phyloP scores from a whole-genome alignment of 2,888 invertebrate genomes.

The Cerastis rubricosa region DNA sequence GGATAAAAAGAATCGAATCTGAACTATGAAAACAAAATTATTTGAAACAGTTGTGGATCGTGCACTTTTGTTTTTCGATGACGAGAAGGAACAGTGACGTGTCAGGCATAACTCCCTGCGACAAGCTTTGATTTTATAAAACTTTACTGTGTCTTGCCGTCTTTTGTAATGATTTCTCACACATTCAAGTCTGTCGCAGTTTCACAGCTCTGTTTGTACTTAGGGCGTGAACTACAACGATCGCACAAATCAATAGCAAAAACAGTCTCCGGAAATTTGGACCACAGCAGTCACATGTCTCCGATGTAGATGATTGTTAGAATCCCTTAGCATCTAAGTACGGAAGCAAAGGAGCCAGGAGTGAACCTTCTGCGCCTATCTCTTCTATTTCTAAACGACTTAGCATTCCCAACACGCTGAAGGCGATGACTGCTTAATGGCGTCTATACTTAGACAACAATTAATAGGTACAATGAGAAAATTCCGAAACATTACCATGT shows the following conservation, averaged over 20 bases:
- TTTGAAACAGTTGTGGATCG: no score
- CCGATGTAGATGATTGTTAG: not conserved
- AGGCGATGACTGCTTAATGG: constrained; percentile 72
- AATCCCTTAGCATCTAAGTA: not conserved
- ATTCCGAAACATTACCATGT: constrained; percentile 63
- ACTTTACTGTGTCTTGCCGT: not conserved
- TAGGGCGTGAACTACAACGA: not conserved
- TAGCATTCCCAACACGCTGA: constrained; percentile 68
- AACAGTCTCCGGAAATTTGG: not conserved
- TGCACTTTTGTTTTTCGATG: no score
- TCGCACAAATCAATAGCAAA: not conserved
- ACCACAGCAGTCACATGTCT: not conserved
- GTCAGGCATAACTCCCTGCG: not conserved
- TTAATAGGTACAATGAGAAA: constrained; percentile 66
- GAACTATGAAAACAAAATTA: no score
- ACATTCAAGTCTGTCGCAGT: not conserved
- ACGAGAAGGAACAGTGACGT: no score
- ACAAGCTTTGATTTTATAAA: not conserved
- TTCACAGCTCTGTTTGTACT: not conserved
- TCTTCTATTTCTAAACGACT: constrained; percentile 55
- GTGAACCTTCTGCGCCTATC: constrained; percentile 41
- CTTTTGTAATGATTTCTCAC: not conserved
- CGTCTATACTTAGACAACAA: constrained; percentile 71
- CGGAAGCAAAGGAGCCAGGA: not conserved
- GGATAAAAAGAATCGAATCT: no score